Evolutionary conservation across 2,888 invertebrate species (phyloP).

Genomic region (Agrochola lota): DNA sequence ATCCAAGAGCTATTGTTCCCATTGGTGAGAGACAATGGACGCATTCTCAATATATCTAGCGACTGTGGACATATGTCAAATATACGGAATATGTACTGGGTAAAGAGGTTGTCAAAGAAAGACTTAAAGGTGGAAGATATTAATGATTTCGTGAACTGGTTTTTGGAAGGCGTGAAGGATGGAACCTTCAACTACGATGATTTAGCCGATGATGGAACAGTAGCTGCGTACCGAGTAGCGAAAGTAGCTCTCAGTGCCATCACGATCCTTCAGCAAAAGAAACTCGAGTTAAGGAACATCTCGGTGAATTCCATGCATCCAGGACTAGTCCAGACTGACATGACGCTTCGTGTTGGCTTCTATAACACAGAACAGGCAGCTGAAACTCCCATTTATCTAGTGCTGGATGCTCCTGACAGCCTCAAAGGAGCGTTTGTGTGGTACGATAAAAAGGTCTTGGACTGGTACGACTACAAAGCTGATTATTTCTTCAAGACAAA

Average conservation of each 20-base stretch:
- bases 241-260: constrained; percentile 93
- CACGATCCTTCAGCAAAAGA: constrained; percentile 92
- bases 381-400: constrained; percentile 89
- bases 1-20: constrained; percentile 93
- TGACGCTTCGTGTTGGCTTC: constrained; percentile 92
- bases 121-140: constrained; percentile 78
- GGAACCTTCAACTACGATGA: constrained; percentile 76
- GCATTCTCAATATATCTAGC: constrained; percentile 94
- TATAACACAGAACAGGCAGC: constrained; percentile 90
- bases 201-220: constrained; percentile 87
- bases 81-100: constrained; percentile 87
- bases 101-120: constrained; percentile 74
- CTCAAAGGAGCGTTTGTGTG: constrained; percentile 93
- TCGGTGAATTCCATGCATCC: constrained; percentile 92
- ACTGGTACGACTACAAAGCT: constrained; percentile 88
- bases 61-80: constrained; percentile 91
- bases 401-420: constrained; percentile 85
- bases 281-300: constrained; percentile 90
- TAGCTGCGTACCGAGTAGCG: constrained; percentile 92
- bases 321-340: constrained; percentile 94
- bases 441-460: constrained; percentile 88
- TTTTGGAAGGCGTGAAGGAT: constrained; percentile 85
- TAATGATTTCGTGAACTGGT: constrained; percentile 91
- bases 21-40: constrained; percentile 92
- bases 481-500: constrained; percentile 79